These are phyloP conservation scores for Spea bombifrons DNA, from an alignment of 2,113 vertebrate species.

Conservation along the genomic window DNA sequence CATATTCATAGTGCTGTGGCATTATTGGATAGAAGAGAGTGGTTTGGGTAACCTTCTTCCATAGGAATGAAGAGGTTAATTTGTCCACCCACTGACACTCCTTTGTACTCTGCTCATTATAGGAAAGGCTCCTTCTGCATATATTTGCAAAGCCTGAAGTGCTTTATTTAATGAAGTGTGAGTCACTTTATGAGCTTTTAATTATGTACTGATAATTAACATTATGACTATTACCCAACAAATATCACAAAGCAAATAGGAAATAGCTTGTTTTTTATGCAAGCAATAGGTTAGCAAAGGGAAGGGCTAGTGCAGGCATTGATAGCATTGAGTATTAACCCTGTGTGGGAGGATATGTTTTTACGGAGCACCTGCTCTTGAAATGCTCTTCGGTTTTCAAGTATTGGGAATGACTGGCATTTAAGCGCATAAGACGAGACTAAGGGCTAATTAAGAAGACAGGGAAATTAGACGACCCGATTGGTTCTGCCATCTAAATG, in stretches of 20 bases:
- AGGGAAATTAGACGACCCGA: no score
- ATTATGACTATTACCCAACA: conserved; percentile 49
- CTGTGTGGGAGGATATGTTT: no score
- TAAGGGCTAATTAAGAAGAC: no score
- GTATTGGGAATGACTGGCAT: no score
- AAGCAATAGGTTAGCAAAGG: neutral
- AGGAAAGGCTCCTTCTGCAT: neutral
- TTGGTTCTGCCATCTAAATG: no score
- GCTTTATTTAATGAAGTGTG: conserved; percentile 65
- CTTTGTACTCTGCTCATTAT: neutral
- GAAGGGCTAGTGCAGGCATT: neutral
- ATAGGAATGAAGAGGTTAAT: neutral
- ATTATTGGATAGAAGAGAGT: neutral
- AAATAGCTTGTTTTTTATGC: conserved; percentile 1
- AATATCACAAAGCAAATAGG: conserved; percentile 3
- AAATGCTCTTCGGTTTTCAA: no score
- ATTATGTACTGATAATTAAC: conserved; percentile 66
- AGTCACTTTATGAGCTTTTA: conserved; percentile 67
- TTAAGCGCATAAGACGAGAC: no score
- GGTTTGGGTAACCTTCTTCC: neutral
- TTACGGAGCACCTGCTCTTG: no score
- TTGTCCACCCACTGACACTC: neutral
- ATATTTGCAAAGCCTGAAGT: conserved; percentile 39
- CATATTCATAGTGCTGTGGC: neutral
- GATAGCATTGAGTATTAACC: neutral